phyloP scores from a whole-genome alignment of 2,113 vertebrate genomes.

The Nettapus auritus region DNA sequence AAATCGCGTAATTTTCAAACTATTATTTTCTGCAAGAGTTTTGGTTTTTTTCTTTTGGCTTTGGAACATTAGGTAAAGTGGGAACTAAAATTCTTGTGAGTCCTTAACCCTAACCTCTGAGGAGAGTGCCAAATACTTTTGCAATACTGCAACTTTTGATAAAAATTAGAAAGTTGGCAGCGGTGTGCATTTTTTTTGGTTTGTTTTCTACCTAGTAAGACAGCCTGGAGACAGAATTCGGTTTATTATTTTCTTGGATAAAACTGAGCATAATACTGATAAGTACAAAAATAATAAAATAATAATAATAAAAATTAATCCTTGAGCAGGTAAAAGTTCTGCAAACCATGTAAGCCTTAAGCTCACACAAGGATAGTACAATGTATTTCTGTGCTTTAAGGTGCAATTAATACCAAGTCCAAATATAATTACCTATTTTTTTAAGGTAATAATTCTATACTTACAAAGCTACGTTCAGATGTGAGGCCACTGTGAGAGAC shows the following conservation, averaged over 20 bases:
- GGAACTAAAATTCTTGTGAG: not conserved
- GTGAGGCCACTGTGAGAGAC: not conserved
- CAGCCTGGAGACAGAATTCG: not conserved
- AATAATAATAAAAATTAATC: not conserved
- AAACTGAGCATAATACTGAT: not conserved
- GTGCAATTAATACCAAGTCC: not conserved
- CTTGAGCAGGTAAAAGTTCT: not conserved
- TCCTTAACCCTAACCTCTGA: not conserved
- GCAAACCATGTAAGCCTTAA: not conserved
- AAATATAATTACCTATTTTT: not conserved
- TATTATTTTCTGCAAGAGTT: not conserved
- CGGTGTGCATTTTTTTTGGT: not conserved
- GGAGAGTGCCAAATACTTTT: not conserved
- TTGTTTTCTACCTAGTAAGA: not conserved
- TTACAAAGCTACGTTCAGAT: not conserved
- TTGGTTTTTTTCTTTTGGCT: not conserved
- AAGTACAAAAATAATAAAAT: not conserved
- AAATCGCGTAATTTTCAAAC: not conserved
- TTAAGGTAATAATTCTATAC: not conserved
- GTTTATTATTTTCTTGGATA: not conserved
- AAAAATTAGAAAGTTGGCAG: not conserved
- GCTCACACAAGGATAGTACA: not conserved
- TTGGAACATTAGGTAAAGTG: not conserved
- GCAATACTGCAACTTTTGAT: not conserved
- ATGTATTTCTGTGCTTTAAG: not conserved